These are phyloP conservation scores for Desmophyllum pertusum DNA, from an alignment of 92 coral and sea anemone species.

Conservation along the genomic window DNA sequence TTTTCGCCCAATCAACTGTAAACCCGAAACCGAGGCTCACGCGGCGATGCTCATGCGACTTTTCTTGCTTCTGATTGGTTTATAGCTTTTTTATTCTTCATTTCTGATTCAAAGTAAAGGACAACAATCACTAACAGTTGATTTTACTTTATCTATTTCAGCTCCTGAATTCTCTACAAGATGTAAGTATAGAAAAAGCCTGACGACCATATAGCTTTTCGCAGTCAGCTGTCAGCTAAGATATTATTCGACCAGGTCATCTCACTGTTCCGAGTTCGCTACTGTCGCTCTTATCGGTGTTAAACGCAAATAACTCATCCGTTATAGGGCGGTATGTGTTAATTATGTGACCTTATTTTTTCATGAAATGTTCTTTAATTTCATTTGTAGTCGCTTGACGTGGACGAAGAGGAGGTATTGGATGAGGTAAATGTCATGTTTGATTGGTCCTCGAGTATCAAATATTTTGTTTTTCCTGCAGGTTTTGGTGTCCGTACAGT, in stretches of 20 bases:
- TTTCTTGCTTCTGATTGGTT: too few species aligned
- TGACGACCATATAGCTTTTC: neutral
- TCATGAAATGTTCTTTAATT: neutral
- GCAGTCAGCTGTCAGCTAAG: neutral
- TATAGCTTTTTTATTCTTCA: too few species aligned
- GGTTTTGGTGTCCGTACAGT: too few species aligned
- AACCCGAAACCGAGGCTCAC: too few species aligned
- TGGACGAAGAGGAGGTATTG: conserved; percentile 80
- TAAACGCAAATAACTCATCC: too few species aligned
- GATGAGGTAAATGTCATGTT: conserved; percentile 50
- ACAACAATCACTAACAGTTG: neutral
- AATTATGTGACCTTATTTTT: neutral
- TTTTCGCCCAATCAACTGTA: too few species aligned
- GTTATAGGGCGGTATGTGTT: neutral
- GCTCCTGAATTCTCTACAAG: conserved; percentile 82
- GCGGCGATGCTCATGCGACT: too few species aligned
- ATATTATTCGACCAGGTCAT: neutral
- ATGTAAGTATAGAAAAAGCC: conserved; percentile 84
- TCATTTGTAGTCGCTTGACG: conserved; percentile 70
- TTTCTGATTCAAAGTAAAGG: neutral
- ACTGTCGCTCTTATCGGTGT: neutral
- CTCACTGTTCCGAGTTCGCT: neutral
- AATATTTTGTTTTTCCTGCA: too few species aligned
- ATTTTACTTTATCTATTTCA: conserved; percentile 31
- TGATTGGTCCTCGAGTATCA: neutral